A percentile compares a stretch with the other conserved stretches of the same genome.
Evolutionary conservation across 2,888 invertebrate genomes (phyloP).

Genomic region (Hyppa rectilinea): DNA sequence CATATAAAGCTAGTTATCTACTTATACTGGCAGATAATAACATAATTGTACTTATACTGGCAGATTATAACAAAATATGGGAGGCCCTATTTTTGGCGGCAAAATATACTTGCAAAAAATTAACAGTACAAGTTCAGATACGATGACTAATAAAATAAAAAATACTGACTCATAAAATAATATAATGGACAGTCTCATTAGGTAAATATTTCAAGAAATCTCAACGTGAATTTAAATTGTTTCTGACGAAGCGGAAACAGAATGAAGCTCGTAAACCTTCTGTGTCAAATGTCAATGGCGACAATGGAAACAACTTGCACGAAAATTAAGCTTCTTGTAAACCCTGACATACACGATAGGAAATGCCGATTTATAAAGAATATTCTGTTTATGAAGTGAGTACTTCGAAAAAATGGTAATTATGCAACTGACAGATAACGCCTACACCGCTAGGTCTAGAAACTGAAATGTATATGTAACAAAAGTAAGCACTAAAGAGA

Average conservation of each 20-base stretch:
- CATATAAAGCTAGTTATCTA: neutral
- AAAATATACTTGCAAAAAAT: neutral
- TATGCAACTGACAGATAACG: neutral
- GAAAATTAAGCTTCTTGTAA: constrained; percentile 49
- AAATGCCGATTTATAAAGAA: too few species aligned
- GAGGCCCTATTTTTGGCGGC: too few species aligned
- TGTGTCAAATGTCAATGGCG: constrained; percentile 69
- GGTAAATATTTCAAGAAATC: constrained; percentile 26
- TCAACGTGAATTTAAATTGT: constrained; percentile 26
- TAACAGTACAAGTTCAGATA: neutral
- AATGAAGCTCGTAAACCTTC: constrained; percentile 41
- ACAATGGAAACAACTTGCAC: constrained; percentile 37
- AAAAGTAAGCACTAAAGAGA: neutral
- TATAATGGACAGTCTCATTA: constrained; percentile 2
- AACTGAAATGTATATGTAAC: neutral
- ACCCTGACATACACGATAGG: constrained; percentile 63
- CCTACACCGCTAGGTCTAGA: neutral
- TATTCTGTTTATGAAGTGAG: too few species aligned
- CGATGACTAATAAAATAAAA: neutral
- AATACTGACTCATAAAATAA: constrained; percentile 3
- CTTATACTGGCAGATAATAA: neutral
- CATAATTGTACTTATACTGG: neutral
- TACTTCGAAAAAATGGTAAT: too few species aligned
- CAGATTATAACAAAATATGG: neutral
- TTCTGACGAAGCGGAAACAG: constrained; percentile 53